These are phyloP conservation scores for Lordiphosa collinella DNA, from an alignment of 1,140 invertebrate genomes.

Conservation along the genomic window DNA sequence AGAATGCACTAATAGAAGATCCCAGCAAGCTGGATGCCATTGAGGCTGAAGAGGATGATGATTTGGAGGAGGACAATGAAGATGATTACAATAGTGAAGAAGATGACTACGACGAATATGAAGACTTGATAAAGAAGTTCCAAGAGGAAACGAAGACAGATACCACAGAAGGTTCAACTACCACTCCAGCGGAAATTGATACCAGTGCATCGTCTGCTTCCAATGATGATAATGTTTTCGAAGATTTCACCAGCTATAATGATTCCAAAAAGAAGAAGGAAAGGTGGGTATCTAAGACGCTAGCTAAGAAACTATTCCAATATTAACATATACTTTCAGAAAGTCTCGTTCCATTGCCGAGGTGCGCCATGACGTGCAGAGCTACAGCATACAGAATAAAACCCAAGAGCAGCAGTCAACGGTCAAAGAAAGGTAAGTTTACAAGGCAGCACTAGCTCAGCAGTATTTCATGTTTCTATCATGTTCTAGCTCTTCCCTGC, in stretches of 20 bases:
- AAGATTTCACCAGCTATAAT: constrained; percentile 65
- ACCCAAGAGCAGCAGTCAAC: constrained; percentile 8
- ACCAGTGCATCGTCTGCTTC: constrained; percentile 30
- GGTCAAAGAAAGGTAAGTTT: constrained; percentile 24
- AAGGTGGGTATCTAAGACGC: constrained; percentile 19
- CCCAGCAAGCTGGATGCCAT: constrained; percentile 44
- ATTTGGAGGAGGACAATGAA: constrained; percentile 23
- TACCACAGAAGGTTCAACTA: constrained; percentile 9
- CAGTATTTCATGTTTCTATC: too few relatives aligned
- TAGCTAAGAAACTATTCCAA: not conserved
- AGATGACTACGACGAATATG: constrained; percentile 40
- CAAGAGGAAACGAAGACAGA: constrained; percentile 1
- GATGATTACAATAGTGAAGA: constrained; percentile 15
- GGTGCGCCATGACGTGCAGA: constrained; percentile 46
- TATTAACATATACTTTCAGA: constrained; percentile 4
- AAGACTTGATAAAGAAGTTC: constrained; percentile 29
- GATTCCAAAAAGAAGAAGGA: constrained; percentile 50
- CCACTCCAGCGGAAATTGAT: constrained; percentile 9
- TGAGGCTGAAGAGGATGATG: constrained; percentile 31
- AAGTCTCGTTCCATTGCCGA: constrained; percentile 61
- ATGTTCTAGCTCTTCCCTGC: not conserved
- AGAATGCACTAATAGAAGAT: constrained; percentile 56
- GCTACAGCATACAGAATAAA: constrained; percentile 10
- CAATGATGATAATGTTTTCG: constrained; percentile 64
- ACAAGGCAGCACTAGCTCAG: too few relatives aligned